Base-by-base conservation (phyloP, 2,797 vertebrate species). In the Silurus lanzhouensis region DNA sequence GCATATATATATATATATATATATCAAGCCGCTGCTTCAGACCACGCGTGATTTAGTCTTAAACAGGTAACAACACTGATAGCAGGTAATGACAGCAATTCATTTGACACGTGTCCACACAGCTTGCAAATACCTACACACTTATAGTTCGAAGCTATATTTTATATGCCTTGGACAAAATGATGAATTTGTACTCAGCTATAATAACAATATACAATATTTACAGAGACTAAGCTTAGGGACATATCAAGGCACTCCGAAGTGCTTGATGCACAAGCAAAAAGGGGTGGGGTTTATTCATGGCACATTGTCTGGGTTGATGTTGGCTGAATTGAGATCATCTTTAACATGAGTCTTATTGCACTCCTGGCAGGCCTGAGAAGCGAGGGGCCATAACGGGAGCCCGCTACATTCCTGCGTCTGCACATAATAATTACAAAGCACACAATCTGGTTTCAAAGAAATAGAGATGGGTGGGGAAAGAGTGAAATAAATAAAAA, bases 371-470 rank as follows among this genome's bases (percentile, higher is more conserved):
- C 74, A 74, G 52, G 81, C 48, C 72, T 80, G 58, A 58, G 52
- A 86, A 79, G 8, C 17, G 27, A 84, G 83, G 68, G 64, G 64
- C 57, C 63, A 60, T 78, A 84, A 86, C 85, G 67, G 83, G 60
- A 79, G 27, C n/a, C 46, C 14, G 48, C 63, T 63, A 68, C 76
- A 88, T 83, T 88, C 86, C 83, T 68, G 44, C 48, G 25, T 82
- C 57, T 15, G 22, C 67, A 83, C 72, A 77, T 82, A 63, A 81
- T 88, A 88, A 88, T 89, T 85, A 85, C 38, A 60, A 87, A 88
- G 80, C 72, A 55, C 76, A 87, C 83, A 87, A 76, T 84, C 61
- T 79, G 31, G 5, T 84, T 76, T 81, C 76, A 86, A 83, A 87
- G 75, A 84, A 63, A 86, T 61, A 78, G 64, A 75, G 61, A 82